Base-by-base conservation (phyloP, 2,113 vertebrate species). In the Ophiodon elongatus region DNA sequence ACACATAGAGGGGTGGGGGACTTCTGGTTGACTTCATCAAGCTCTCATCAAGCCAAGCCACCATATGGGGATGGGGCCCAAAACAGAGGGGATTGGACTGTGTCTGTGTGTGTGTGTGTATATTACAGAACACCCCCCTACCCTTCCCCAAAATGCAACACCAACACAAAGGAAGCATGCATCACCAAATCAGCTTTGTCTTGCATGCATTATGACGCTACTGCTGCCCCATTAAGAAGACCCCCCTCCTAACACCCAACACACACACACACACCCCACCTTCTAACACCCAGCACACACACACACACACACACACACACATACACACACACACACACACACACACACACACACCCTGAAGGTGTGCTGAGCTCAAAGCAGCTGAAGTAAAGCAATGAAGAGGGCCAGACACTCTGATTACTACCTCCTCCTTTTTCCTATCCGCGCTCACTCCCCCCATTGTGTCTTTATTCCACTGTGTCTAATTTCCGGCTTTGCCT, bases 1-100 rank as follows among this genome's bases (percentile, higher is more conserved):
- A 88, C 59, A 78, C 14, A 71, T 33, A 70, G 11, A 56, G 25
- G 84, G 74, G 74, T 33, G 25, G 70, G 79, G 80, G 79, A 80
- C 88, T 94, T 94, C 89, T 88, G 89, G 85, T 93, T 92, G 87
- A 90, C 88, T 94, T 92, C 93, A 94, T 94, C 92, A 94, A 95
- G 93, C 85, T 74, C 91, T 94, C 93, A 95, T 94, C 89, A 94
- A 93, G 92, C 90, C 93, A 92, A 88, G 84, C 90, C 85, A 94
- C 90, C 94, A 95, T 95, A 95, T 95, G 94, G 95, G 91, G 93
- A 93, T 93, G 88, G 86, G 85, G 85, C 88, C 88, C 88, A 90
- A 92, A 93, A 85, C 89, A 87, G 89, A 90, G 86, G 91, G 86
- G 88, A 88, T 56, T 91, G 77, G 85, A 88, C 82, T 87, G 70